phyloP scores from a whole-genome alignment of 1,140 invertebrate species.

The Trissolcus basalis region DNA sequence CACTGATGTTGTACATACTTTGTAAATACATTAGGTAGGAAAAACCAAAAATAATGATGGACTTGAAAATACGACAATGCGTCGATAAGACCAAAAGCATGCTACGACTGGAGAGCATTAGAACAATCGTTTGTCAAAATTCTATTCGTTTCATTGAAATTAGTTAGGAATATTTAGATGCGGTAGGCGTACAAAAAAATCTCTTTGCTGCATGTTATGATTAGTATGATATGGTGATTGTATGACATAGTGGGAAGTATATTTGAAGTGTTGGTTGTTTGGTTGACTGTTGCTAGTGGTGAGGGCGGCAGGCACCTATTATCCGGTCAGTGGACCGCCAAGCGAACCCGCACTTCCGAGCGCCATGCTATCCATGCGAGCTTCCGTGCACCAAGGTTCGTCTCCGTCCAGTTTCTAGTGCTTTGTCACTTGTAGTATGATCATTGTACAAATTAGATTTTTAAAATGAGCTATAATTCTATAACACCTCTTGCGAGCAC shows the following conservation, averaged over 20 bases:
- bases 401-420: constrained; percentile 68
- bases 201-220: constrained; percentile 58
- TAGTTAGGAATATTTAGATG: not conserved
- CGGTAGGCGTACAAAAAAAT: constrained; percentile 43
- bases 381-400: constrained; percentile 78
- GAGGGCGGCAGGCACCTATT: constrained; percentile 95
- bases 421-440: constrained; percentile 64
- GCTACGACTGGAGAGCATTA: constrained; percentile 4
- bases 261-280: constrained; percentile 78
- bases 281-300: constrained; percentile 87
- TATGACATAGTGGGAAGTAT: constrained; percentile 70
- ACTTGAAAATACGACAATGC: constrained; percentile 6
- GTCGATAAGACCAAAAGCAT: too few species aligned
- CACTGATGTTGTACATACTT: constrained; percentile 21
- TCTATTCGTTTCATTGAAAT: too few species aligned
- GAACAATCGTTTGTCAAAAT: too few species aligned
- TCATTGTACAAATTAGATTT: constrained; percentile 43
- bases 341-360: constrained; percentile 76
- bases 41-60: too few species aligned
- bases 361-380: constrained; percentile 77
- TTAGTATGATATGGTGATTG: constrained; percentile 55
- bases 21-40: constrained; percentile 28
- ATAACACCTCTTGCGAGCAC: constrained; percentile 10
- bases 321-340: constrained; percentile 88
- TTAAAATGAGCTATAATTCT: constrained; percentile 50